Percentiles rank a stretch among this genome's conserved stretches.
These are phyloP conservation scores for Brachionus rotundiformis DNA, from an alignment of 1,140 invertebrate species.

Conservation along the genomic window DNA sequence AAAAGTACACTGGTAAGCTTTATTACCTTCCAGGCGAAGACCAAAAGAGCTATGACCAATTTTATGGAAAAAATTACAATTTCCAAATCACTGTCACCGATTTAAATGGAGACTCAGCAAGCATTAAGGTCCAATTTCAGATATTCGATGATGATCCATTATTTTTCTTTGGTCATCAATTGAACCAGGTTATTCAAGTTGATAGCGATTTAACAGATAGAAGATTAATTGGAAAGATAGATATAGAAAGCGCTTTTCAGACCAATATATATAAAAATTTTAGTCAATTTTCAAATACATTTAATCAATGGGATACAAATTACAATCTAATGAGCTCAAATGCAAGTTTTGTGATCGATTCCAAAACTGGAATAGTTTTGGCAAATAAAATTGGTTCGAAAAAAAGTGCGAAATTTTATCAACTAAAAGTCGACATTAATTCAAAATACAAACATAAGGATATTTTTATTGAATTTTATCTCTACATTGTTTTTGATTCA, in stretches of 20 bases:
- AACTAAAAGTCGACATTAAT: not conserved
- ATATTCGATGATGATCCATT: slow-evolving; percentile 19
- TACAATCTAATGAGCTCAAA: not conserved
- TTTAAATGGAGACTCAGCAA: not conserved
- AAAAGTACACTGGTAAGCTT: not conserved
- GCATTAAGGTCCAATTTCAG: not conserved
- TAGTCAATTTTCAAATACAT: not conserved
- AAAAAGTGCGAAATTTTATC: not conserved
- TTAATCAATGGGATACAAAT: not conserved
- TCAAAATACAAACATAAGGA: not conserved
- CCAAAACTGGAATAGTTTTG: not conserved
- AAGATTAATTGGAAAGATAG: slow-evolving; percentile 3
- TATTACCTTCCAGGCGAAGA: slow-evolving; percentile 14
- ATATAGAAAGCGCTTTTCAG: not conserved
- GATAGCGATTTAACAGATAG: not conserved
- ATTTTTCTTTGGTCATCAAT: not conserved
- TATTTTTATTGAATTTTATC: not conserved
- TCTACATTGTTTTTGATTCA: not conserved
- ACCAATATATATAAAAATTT: slow-evolving; percentile 18
- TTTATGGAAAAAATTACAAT: not conserved
- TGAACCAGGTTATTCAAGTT: not conserved
- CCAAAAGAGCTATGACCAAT: not conserved
- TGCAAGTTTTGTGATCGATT: not conserved
- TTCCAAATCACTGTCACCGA: not conserved
- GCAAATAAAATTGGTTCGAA: not conserved